Base-by-base conservation (phyloP, 1,140 invertebrate genomes). In the Harpegnathos saltator region DNA sequence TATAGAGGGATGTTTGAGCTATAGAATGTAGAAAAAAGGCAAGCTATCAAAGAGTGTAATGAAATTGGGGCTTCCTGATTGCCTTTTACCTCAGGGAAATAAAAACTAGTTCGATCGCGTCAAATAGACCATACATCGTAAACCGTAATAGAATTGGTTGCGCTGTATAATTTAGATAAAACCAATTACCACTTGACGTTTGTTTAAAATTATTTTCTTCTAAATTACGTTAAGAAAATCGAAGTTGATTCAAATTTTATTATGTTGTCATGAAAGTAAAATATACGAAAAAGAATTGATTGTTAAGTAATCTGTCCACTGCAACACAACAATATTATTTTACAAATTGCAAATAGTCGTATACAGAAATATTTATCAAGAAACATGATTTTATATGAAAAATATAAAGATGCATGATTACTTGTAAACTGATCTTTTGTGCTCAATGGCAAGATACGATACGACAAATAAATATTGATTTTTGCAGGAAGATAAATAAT, bases 21-120 rank as follows among this genome's bases (percentile, higher is more conserved):
- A n/a, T 22, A 17, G n/a, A 19, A 73, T 17, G 22, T 61, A 80
- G 78, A 83, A 59, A 78, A 56, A 12, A 59, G n/a, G 22, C 62
- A 56, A 80, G 82, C 66, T 74, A 86, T 89, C 74, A 66, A 5
- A 85, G 83, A 68, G 58, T 44, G 50, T 85, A 87, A 89, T 48
- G 26, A 24, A 85, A 84, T 90, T 91, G 78, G 22, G 65, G 26
- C 54, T 59, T 62, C 11, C 33, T 89, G 91, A 92, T 91, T 91
- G 86, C 24, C n/a, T 89, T 85, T 56, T 44, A 69, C 82, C 65
- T 82, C 38, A 58, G 89, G 87, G 90, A 91, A 92, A 91, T 91
- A 84, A 84, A 38, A 1, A 48, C 22, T 58, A 9, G 33, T 65
- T 52, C n/a, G 17, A 1, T 56, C 24, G 48, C 4, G 22, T 29